These are phyloP conservation scores for Octodon degus DNA, from an alignment of 2,113 vertebrate genomes.

Conservation along the genomic window DNA sequence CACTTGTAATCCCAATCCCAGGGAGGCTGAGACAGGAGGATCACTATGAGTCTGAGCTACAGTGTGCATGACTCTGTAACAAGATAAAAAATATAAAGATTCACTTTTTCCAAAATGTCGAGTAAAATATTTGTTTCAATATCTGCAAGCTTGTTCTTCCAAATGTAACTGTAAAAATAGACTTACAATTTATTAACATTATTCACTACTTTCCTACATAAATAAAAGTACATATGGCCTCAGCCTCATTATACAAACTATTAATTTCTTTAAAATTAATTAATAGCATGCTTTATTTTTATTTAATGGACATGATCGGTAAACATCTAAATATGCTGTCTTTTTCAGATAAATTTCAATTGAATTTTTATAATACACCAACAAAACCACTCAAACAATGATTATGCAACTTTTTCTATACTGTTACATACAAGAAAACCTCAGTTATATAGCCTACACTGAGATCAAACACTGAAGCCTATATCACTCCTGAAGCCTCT, in stretches of 20 bases:
- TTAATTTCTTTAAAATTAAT: not conserved
- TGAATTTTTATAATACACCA: not conserved
- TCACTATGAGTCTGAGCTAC: too few relatives aligned
- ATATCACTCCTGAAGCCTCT: not conserved
- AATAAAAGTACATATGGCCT: not conserved
- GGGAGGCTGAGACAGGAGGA: too few relatives aligned
- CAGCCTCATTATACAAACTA: not conserved
- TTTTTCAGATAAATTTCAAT: not conserved
- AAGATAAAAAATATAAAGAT: not conserved
- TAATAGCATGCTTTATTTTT: not conserved
- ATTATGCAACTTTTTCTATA: not conserved
- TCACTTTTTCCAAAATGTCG: not conserved
- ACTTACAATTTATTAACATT: not conserved
- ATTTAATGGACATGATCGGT: not conserved
- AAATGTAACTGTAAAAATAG: not conserved
- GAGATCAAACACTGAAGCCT: not conserved
- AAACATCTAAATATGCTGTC: not conserved
- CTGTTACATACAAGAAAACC: not conserved
- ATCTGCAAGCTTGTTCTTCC: not conserved
- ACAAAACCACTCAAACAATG: not conserved
- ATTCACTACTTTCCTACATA: not conserved
- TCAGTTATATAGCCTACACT: accelerated
- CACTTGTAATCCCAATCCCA: too few relatives aligned
- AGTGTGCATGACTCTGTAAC: too few relatives aligned
- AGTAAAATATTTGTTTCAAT: not conserved